A percentile compares a stretch with the other conserved stretches of the same genome.
Evolutionary conservation across 1,140 invertebrate genomes (phyloP).

Genomic region (Drosophila mojavensis): DNA sequence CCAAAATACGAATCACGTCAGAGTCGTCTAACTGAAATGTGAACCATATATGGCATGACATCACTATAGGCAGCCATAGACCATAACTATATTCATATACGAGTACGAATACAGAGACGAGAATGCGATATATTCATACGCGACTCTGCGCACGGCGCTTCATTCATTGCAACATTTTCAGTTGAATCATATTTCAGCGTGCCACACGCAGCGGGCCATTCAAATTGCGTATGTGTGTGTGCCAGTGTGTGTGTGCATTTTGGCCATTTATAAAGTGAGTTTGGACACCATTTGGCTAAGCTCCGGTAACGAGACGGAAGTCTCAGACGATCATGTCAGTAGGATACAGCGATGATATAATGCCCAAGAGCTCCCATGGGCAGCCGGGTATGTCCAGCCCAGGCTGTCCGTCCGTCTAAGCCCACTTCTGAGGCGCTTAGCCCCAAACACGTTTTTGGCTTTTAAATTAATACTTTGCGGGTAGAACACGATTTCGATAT

Average conservation of each 20-base stretch:
- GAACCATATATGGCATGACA: constrained; percentile 80
- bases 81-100: constrained; percentile 61
- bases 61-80: constrained; percentile 71
- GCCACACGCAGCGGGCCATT: constrained; percentile 62
- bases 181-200: constrained; percentile 72
- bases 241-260: constrained; percentile 51
- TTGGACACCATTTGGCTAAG: constrained; percentile 32
- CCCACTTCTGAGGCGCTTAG: constrained; percentile 66
- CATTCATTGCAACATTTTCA: constrained; percentile 52
- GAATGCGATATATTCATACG: not conserved
- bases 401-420: constrained; percentile 8
- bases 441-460: constrained; percentile 73
- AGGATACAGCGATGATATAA: constrained; percentile 63
- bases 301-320: constrained; percentile 63
- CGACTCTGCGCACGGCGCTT: constrained; percentile 26
- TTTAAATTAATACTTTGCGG: constrained; percentile 76
- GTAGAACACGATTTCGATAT: constrained; percentile 78
- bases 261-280: constrained; percentile 50
- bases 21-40: constrained; percentile 74
- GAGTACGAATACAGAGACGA: not conserved
- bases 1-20: constrained; percentile 65
- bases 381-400: constrained; percentile 9
- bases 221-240: constrained; percentile 17
- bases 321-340: constrained; percentile 42
- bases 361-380: constrained; percentile 34